These are phyloP conservation scores for Ctenomys sociabilis DNA, from an alignment of 2,113 vertebrate genomes.

Conservation along the genomic window DNA sequence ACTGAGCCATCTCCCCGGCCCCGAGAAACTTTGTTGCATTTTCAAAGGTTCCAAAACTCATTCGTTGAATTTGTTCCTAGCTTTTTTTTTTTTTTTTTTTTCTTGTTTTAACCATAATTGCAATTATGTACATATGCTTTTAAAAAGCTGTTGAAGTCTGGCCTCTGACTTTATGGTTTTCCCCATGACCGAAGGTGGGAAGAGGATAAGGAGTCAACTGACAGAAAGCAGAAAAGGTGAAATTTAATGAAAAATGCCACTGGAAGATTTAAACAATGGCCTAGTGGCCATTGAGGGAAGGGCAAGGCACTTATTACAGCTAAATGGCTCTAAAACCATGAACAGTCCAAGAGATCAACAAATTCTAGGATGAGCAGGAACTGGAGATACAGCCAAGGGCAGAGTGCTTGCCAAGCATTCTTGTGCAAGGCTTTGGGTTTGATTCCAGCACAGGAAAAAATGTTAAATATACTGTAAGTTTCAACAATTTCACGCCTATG, in stretches of 20 bases:
- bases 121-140: not conserved
- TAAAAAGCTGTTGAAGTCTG: not conserved
- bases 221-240: not conserved
- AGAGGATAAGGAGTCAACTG: constrained; percentile 17
- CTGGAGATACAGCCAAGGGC: not conserved
- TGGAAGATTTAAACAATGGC: not conserved
- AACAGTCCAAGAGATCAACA: not conserved
- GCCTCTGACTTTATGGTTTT: not conserved
- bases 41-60: not conserved
- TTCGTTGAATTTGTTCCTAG: not conserved
- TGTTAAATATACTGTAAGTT: not conserved
- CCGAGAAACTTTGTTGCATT: no score
- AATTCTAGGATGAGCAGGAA: not conserved
- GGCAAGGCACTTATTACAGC: not conserved
- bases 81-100: not conserved
- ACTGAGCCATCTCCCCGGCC: no score
- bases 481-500: not conserved
- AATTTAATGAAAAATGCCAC: not conserved
- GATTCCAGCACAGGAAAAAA: not conserved
- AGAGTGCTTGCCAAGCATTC: not conserved
- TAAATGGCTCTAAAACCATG: not conserved
- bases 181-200: not conserved
- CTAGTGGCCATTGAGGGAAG: not conserved
- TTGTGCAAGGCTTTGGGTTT: not conserved
- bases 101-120: not conserved